Evolutionary conservation across 1,140 invertebrate genomes (phyloP), one percentile per base, ranked within the genome.

Genomic region (Phymastichus coffea): DNA sequence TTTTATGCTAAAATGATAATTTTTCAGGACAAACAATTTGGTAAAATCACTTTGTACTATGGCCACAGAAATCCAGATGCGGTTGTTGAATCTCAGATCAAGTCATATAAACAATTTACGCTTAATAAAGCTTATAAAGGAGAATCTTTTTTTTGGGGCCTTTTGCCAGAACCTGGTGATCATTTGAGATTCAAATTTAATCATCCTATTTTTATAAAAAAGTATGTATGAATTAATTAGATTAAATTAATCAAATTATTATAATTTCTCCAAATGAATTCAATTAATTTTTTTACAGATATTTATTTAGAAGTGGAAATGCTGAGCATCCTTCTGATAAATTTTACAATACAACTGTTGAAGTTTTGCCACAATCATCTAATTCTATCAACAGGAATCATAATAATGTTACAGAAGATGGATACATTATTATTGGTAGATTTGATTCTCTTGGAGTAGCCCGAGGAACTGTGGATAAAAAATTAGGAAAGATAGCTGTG

Each of bases 131-230:
- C 93, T 9, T 98, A 98, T 71, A 82, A 85, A 38, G 95, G 96
- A 0, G 87, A 93, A 69, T 89, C 88, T 0, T 97, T 92, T 69
- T 98, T 97, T 75, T 98, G 96, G 96, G 94, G 93, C 14, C 76
- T 94, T 12, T 81, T 91, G 17, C 95, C 95, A 0, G 88, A 91
- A 65, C 84, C 87, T 25, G 93, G 91, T 2, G 93, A 97, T 74
- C 81, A 87, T 40, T 80, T 97, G 10, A 85, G 87, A 54, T 92
- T 98, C 74, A 87, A 88, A 73, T 96, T 96, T 74, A 80, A 82
- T 48, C 84, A 85, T 60, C 91, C 95, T 25, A 85, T 88, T 67
- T 68, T 80, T 66, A 76, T 97, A 66, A 88, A 88, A 75, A 89
- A 84, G 91, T 94, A 81, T 33, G 28, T 12, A 12, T 7, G 6